Percentiles rank a stretch among this genome's conserved stretches.
Conservation (phyloP, 2,113 vertebrate genomes). For the Centropus bengalensis region DNA sequence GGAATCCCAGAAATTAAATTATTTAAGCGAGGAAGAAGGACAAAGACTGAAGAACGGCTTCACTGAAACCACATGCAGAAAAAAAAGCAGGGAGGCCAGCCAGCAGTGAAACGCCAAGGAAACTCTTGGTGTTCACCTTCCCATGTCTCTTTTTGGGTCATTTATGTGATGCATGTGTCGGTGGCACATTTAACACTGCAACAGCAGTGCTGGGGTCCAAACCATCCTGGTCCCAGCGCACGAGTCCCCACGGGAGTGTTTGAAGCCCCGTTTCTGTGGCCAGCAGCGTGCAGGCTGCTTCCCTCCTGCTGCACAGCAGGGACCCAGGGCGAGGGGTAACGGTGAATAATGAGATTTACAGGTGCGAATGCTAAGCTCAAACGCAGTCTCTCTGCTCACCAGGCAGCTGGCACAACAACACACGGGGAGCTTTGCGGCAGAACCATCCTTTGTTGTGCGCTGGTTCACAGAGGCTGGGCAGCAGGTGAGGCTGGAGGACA, state of each 20-base stretch:
- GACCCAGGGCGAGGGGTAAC: background rate
- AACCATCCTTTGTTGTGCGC: background rate
- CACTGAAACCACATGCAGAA: background rate
- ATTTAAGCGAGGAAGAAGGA: background rate
- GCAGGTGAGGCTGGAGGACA: background rate
- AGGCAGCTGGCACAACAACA: background rate
- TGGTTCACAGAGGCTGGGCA: background rate
- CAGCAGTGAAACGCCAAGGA: rapidly evolving
- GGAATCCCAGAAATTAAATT: background rate
- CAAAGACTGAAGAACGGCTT: background rate
- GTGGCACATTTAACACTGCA: background rate
- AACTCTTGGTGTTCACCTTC: background rate
- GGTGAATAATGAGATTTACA: background rate
- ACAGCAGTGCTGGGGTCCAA: rapidly evolving
- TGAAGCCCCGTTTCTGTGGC: rapidly evolving
- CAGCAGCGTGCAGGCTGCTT: background rate
- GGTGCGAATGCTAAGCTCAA: background rate
- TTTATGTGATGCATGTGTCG: rapidly evolving
- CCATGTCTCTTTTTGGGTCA: too few relatives aligned
- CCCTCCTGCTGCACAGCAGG: background rate
- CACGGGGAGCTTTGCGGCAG: background rate
- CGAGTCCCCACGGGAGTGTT: background rate
- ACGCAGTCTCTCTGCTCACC: background rate
- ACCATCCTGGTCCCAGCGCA: rapidly evolving
- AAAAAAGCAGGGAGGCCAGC: background rate